These are phyloP conservation scores for Thymallus thymallus DNA, from an alignment of 2,113 vertebrate genomes.

Conservation along the genomic window DNA sequence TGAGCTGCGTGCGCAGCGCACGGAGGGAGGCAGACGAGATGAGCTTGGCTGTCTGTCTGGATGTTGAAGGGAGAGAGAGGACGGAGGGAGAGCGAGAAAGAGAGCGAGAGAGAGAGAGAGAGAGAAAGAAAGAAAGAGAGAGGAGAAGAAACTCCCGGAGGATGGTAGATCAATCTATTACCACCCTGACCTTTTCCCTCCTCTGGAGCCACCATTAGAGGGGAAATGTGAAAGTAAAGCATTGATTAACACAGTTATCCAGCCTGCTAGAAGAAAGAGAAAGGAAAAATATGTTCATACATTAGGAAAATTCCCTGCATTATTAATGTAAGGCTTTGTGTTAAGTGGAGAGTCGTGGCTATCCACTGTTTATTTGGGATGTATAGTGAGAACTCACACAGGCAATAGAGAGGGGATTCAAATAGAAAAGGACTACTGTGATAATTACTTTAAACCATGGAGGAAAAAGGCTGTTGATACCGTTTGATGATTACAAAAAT, in stretches of 20 bases:
- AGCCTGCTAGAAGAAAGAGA: conserved; percentile 64
- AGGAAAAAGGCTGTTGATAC: background rate
- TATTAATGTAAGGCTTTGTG: conserved; percentile 67
- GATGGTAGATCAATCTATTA: conserved; percentile 98
- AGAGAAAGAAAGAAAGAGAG: background rate
- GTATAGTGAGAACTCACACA: conserved; percentile 24
- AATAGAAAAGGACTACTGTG: background rate
- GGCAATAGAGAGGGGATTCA: background rate
- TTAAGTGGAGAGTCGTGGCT: conserved; percentile 65
- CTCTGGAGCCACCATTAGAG: conserved; percentile 94
- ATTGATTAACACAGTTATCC: conserved; percentile 74
- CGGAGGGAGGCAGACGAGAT: conserved; percentile 90
- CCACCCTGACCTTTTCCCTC: conserved; percentile 94
- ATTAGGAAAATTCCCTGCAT: conserved; percentile 75
- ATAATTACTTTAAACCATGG: background rate
- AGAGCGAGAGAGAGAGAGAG: background rate
- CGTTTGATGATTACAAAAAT: background rate
- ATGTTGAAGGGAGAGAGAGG: background rate
- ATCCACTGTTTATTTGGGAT: conserved; percentile 62
- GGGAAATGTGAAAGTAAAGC: conserved; percentile 78
- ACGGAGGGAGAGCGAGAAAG: background rate
- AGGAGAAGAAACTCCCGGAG: conserved; percentile 79
- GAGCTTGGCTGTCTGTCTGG: conserved; percentile 71
- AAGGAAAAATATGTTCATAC: conserved; percentile 72
- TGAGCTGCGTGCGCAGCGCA: conserved; percentile 78